Base-by-base conservation (phyloP, 2,113 vertebrate genomes). In the Rhinolophus ferrumequinum region DNA sequence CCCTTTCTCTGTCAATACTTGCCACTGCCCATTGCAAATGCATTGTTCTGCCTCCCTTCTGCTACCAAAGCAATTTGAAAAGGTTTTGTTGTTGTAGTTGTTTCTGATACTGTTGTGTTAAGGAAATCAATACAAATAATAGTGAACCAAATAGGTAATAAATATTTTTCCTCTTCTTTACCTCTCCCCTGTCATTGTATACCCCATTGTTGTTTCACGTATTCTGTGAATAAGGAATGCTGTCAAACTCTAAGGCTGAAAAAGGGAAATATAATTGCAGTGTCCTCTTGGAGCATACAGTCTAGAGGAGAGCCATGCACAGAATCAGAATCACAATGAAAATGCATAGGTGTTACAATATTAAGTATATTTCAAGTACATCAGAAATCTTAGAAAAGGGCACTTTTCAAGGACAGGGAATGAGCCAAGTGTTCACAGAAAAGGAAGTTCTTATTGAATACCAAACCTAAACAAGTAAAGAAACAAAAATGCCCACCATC, bases 401-500 rank as follows among this genome's bases (percentile, higher is more conserved):
- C 16, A 54, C 38, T 70, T 24, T 19, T 47, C 35, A 81, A 81
- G 41, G 30, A 52, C 64, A n/a, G 24, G 22, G 12, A 44, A 38
- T 70, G 11, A 91, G 66, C 14, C 24, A 44, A 6, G 11, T 56
- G 6, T 50, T 79, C 60, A 56, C 33, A 84, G 41, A 44, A 92
- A 93, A 91, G 33, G n/a, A 86, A 85, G 69, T 56, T n/a, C 47
- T 16, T 52, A 77, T 38, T 85, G 19, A 91, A 95, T 62, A 67
- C 24, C 26, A 81, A 69, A 80, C 33, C 47, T 70, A 67, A 89
- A n/a, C n/a, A 88, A 86, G 28, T 26, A 6, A 56, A 50, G 1
- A 26, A 8, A n/a, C 6, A 21, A 4, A 56, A 41, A 26, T 73
- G 22, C 6, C 56, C 14, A 54, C 18, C 3, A n/a, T 7, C 35